Evolutionary conservation across 2,888 invertebrate species (phyloP).

Genomic region (Bellardia bayeri): DNA sequence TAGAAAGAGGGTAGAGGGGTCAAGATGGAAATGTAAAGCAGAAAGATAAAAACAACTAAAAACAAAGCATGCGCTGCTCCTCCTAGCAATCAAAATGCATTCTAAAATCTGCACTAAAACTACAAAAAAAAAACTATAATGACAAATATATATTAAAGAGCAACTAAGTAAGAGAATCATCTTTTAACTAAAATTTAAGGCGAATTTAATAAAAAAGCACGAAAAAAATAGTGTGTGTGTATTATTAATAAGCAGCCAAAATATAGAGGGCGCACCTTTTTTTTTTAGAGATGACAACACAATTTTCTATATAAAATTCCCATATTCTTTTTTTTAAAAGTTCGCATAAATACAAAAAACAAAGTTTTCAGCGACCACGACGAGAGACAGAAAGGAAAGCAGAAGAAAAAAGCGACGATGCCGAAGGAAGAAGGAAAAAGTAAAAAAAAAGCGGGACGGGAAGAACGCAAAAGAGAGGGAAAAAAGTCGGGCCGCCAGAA

Average conservation of each 20-base stretch:
- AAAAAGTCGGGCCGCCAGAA: no score
- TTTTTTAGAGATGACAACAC: no score
- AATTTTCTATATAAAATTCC: no score
- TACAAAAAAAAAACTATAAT: constrained; percentile 21
- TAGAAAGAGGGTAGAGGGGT: background rate
- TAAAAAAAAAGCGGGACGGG: no score
- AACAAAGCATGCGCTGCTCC: constrained; percentile 30
- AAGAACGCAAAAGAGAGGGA: no score
- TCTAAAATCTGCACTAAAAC: constrained; percentile 26
- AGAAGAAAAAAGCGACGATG: no score
- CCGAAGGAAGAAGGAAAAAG: no score
- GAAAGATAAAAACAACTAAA: background rate
- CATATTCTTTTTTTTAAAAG: no score
- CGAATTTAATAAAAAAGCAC: constrained; percentile 8
- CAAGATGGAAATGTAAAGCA: background rate
- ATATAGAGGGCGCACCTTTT: no score
- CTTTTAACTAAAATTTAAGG: background rate
- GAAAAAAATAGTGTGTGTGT: constrained; percentile 15
- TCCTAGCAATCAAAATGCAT: constrained; percentile 5
- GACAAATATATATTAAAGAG: background rate
- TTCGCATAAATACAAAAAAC: no score
- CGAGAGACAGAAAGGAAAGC: no score
- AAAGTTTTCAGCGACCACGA: no score
- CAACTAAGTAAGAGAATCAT: background rate
- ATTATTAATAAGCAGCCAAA: background rate